Base-by-base conservation (phyloP, 2,797 vertebrate species). In the Halcyon chelicuti region DNA sequence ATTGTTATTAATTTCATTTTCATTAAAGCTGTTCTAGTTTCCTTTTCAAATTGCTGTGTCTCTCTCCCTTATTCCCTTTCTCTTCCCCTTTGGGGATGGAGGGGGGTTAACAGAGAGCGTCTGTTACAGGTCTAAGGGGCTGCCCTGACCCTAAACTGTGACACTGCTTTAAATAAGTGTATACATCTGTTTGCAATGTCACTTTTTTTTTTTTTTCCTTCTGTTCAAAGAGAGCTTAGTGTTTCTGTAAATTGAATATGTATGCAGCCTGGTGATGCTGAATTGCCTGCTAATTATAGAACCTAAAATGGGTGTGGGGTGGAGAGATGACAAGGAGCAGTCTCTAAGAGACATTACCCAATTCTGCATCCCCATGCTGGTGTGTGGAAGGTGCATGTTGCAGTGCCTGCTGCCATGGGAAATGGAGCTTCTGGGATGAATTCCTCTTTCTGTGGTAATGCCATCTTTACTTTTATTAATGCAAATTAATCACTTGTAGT, bases 341-440 rank as follows among this genome's bases (percentile, higher is more conserved):
- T 21, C 57, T 83, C 42, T 25, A 40, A 15, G 61, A 85, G 57
- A 29, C 15, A 3, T 85, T n/a, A 40, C 31, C 11, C 37, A 19
- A 14, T 67, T 91, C 81, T 91, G 33, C n/a, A 29, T 61, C 62
- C 44, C 14, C 0, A 0, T 3, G 1, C 39, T 63, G 35, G 12
- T 47, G 9, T 46, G 28, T 37, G 44, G 55, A 93, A 52, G 35
- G 51, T 37, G 35, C 0, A 0, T 3, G 5, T 52, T 0, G 0
- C 29, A 10, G 51, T 31, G n/a, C 26, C 28, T 77, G 52, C 61
- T 4, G 8, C 54, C 60, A 40, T 3, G 5, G 23, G 39, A 86
- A 35, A 28, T n/a, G 62, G 19, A 71, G 40, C 61, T 90, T 42
- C 63, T 60, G 62, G 42, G 29, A 7, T 25, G 5, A 70, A 77